These are phyloP conservation scores for Tachina lurida DNA, from an alignment of 2,888 invertebrate species.

Conservation along the genomic window DNA sequence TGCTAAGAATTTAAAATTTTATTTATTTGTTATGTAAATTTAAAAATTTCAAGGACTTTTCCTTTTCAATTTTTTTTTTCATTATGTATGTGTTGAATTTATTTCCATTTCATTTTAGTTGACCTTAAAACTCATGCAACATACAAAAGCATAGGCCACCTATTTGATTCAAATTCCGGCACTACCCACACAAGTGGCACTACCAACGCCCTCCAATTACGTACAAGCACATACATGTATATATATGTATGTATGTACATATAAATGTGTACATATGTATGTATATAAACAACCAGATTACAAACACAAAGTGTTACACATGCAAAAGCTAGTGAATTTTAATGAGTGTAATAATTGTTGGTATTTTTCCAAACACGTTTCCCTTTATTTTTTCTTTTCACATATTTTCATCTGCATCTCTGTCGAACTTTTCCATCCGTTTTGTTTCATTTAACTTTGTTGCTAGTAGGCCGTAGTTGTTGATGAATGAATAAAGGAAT, in stretches of 20 bases:
- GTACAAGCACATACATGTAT: background rate
- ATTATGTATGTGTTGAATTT: no score
- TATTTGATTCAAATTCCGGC: background rate
- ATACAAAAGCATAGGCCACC: no score
- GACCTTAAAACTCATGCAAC: no score
- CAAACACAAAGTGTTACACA: background rate
- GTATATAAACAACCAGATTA: background rate
- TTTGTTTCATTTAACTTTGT: conserved; percentile 1
- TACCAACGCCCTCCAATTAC: background rate
- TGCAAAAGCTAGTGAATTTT: background rate
- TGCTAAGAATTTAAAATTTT: no score
- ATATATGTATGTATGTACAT: no score
- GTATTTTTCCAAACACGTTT: background rate
- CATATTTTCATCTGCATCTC: background rate
- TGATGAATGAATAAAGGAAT: conserved; percentile 2
- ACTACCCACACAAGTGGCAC: background rate
- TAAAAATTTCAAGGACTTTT: no score
- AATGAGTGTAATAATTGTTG: conserved; percentile 26
- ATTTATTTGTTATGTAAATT: no score
- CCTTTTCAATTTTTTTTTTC: no score
- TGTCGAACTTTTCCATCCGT: background rate
- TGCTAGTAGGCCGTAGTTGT: background rate
- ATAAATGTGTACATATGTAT: no score
- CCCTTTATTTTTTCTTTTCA: background rate
- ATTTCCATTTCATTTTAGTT: no score